Conservation (phyloP, 2,797 vertebrate genomes). For the Lepilemur septentrionalis region DNA sequence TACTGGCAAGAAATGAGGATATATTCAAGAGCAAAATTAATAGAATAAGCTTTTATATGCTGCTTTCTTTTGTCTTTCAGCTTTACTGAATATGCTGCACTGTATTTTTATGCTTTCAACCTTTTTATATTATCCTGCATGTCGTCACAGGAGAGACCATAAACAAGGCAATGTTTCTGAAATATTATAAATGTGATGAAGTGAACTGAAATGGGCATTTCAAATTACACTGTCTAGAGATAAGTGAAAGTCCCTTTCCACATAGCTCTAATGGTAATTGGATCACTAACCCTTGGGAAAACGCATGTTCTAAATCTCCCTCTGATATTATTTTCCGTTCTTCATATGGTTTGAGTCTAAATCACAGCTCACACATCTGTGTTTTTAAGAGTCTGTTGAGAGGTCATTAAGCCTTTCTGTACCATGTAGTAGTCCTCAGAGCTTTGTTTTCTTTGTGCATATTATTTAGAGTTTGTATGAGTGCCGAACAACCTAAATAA, state of each 20-base stretch:
- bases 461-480: conserved; percentile 58
- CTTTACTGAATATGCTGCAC: neutral
- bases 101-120: conserved; percentile 48
- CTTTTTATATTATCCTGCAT: neutral
- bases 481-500: conserved; percentile 49
- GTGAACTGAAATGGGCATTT: conserved; percentile 72
- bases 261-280: conserved; percentile 74
- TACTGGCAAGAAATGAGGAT: neutral
- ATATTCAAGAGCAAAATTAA: conserved; percentile 14
- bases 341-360: conserved; percentile 68
- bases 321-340: conserved; percentile 67
- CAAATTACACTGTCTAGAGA: conserved; percentile 70
- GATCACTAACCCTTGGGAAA: conserved; percentile 66
- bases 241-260: conserved; percentile 74
- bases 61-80: conserved; percentile 52
- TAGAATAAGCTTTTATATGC: neutral
- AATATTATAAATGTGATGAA: conserved; percentile 72
- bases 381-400: conserved; percentile 80
- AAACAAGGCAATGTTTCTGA: conserved; percentile 64
- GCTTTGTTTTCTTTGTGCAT: conserved; percentile 58
- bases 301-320: conserved; percentile 57
- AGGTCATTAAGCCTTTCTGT: conserved; percentile 73
- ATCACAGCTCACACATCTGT: conserved; percentile 62
- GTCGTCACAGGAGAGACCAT: conserved; percentile 58
- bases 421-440: conserved; percentile 29